Evolutionary conservation across 2,888 invertebrate species (phyloP), one percentile per base, ranked within the genome.

Genomic region (Mythimna albipuncta): DNA sequence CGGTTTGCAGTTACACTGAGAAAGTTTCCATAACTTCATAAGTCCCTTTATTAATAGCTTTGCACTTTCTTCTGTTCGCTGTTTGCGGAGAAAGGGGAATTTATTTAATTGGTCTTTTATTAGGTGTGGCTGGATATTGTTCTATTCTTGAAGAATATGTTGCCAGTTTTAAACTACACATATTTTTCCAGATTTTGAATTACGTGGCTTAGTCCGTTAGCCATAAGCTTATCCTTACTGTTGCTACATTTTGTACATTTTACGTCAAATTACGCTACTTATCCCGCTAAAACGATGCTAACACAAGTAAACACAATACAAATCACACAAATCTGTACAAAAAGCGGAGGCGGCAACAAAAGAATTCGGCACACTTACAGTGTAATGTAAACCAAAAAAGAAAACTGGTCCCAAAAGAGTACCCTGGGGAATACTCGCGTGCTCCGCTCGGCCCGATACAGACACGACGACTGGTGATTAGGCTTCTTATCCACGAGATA

Each of bases 401-500:
- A 95, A 95, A 94, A 95, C 93, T 93, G 96, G 95, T 95, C 95
- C 94, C 94, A 94, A 95, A 95, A 96, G 94, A 89, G 92, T 93
- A 91, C 96, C 95, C 95, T 91, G 89, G 96, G 96, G 96, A 92
- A 93, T 91, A 90, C 93, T 92, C 93, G 91, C 89, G 92, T 94
- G 93, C 93, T 92, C 91, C 92, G 92, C 76, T 90, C 92, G 94
- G 93, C 93, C 94, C 94, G 95, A 96, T 96, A 96, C 95, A 95
- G 95, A 93, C 94, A 93, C 95, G 96, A 95, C 95, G 95, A 93
- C 96, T 93, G 96, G 96, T 96, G 96, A 96, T 96, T 96, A 96
- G 96, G 94, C 96, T 94, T 91, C 95, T 95, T 96, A 96, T 96
- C 96, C 96, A 93, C 89, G 91, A 95, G 96, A 96, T 95, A 96